Evolutionary conservation across 2,113 vertebrate species (phyloP), one percentile per base, ranked within the genome.

Genomic region (Alectura lathami): DNA sequence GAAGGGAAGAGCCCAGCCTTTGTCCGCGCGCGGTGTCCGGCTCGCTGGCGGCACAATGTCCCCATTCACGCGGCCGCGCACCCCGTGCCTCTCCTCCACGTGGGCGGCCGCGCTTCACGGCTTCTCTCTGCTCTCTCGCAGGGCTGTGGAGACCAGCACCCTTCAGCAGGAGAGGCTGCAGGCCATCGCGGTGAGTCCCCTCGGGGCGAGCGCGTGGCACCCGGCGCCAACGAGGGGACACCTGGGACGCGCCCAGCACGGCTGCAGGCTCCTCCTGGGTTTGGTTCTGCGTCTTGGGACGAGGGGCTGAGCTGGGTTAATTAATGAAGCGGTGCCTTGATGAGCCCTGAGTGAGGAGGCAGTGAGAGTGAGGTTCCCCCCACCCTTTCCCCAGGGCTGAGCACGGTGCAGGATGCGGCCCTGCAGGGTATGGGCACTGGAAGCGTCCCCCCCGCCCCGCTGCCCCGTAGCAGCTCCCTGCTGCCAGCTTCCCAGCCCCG

Each of bases 131-230:
- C 84, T 95, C 77, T 86, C 77, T 78, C 59, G 29, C 96, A 98
- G 98, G 97, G 95, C 96, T 21, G 96, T 51, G 5, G 96, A 97
- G 57, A 77, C 97, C 36, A 96, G 88, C 54, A 74, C 88, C 22
- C 89, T 96, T 56, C 98, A 98, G 95, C 98, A 98, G 95, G 98
- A 98, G 81, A 84, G 98, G 82, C 97, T 98, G 47, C 98, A 98
- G 95, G 97, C 97, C 88, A 98, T 98, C 1, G 98, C 98, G 29
- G 98, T 98, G 92, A 98, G 98, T 97, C 17, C 60, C 60, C 32
- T 1, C 15, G 9, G 15, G 18, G 59, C 9, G 8, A 13, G 12
- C 4, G 0, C 11, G 8, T 18, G 6, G 11, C 34, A 16, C 57
- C 27, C 4, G 2, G 0, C 2, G 17, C 42, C 22, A 12, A 13